These are phyloP conservation scores for Biston stratarius DNA, from an alignment of 2,888 invertebrate species.

Conservation along the genomic window DNA sequence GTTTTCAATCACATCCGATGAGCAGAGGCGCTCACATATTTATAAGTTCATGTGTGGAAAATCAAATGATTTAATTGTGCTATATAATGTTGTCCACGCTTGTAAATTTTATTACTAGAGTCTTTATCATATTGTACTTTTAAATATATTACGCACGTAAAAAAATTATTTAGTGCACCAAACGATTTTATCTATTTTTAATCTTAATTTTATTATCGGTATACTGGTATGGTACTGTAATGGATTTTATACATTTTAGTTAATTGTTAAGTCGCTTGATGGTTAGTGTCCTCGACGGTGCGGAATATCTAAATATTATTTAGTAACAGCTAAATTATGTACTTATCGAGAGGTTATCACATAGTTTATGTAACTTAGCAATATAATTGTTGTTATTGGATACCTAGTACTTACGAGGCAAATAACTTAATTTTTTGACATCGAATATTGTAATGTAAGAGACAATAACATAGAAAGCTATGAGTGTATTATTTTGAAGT, in stretches of 20 bases:
- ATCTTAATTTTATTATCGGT: slow-evolving; percentile 31
- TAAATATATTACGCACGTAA: slow-evolving; percentile 10
- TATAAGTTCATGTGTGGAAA: background rate
- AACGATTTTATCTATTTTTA: slow-evolving; percentile 26
- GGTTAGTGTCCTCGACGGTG: slow-evolving; percentile 8
- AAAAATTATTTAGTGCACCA: slow-evolving; percentile 15
- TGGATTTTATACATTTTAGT: slow-evolving; percentile 16
- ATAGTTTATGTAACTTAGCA: slow-evolving; percentile 5
- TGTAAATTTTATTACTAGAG: background rate
- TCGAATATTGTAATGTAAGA: slow-evolving; percentile 40
- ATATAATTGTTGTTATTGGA: background rate
- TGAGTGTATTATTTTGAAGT: slow-evolving; percentile 39
- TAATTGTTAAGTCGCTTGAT: slow-evolving; percentile 3
- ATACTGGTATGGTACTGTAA: slow-evolving; percentile 25
- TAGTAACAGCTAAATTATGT: slow-evolving; percentile 7
- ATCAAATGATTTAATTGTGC: background rate
- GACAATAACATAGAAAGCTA: slow-evolving; percentile 34
- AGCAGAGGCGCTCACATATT: background rate
- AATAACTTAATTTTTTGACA: slow-evolving; percentile 31
- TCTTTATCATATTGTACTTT: background rate
- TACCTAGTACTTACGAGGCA: slow-evolving; percentile 18
- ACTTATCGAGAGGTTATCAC: slow-evolving; percentile 6
- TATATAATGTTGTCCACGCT: background rate
- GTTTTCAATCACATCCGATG: no score
- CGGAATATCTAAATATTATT: slow-evolving; percentile 8